A percentile compares a stretch with the other conserved stretches of the same genome.
Conservation (phyloP, 2,888 invertebrate species). For the Eretmocerus hayati region DNA sequence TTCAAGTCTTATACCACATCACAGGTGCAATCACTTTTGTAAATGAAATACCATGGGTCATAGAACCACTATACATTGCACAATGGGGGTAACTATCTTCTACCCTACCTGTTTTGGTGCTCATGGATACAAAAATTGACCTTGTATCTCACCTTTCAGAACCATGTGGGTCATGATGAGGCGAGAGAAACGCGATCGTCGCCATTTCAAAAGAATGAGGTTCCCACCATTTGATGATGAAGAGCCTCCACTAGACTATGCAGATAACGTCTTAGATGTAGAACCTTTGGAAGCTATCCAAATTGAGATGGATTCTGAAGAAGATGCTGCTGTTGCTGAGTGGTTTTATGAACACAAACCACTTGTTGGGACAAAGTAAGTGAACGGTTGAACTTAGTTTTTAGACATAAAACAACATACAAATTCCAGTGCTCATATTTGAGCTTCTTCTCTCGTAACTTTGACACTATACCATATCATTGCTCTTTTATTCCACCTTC, state of each 20-base stretch:
- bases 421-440: background rate
- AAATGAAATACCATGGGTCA: slow-evolving; percentile 99
- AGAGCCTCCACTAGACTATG: slow-evolving; percentile 98
- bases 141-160: no score
- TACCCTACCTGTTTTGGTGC: background rate
- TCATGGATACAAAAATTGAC: slow-evolving; percentile 1
- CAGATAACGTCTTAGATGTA: slow-evolving; percentile 97
- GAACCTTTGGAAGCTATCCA: slow-evolving; percentile 98
- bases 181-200: slow-evolving; percentile 94
- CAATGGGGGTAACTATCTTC: slow-evolving; percentile 82
- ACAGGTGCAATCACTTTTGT: slow-evolving; percentile 99
- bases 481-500: background rate
- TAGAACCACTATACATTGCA: slow-evolving; percentile 98
- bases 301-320: slow-evolving; percentile 93
- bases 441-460: background rate
- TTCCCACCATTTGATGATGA: slow-evolving; percentile 99
- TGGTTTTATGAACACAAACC: slow-evolving; percentile 99
- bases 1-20: slow-evolving; percentile 95
- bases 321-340: slow-evolving; percentile 81
- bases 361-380: slow-evolving; percentile 78
- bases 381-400: slow-evolving; percentile 14
- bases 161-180: slow-evolving; percentile 99
- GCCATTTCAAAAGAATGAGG: slow-evolving; percentile 98
- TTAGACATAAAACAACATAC: no score
- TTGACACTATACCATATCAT: background rate